Base-by-base conservation (phyloP, 2,113 vertebrate species). In the Eupsittula cactorum region DNA sequence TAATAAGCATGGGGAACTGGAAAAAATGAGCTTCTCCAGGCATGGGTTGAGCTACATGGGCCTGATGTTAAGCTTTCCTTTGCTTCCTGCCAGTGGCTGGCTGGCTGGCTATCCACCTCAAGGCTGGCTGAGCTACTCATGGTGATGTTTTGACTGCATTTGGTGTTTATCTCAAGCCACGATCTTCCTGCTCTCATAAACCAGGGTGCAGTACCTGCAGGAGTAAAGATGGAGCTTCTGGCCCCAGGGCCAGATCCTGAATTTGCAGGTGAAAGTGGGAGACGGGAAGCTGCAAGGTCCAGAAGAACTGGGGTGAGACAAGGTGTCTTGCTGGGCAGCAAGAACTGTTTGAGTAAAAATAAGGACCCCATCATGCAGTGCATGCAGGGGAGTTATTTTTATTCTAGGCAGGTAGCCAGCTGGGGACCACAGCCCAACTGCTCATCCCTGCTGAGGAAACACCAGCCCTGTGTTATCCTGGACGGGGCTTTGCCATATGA, bases 181-280 rank as follows among this genome's bases (percentile, higher is more conserved):
- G 46, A 41, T 31, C 39, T 31, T 52, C 31, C 52, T 41, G 16
- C 31, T 60, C 21, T 63, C 35, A 39, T 18, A 29, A 46, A 27
- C 31, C 27, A 46, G 49, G 2, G 2, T 47, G 25, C 44, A 33
- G 12, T 46, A 35, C 23, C 44, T 64, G 76, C 1, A 7, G 82
- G n/a, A 90, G 39, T 16, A 52, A 63, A 63, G 19, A 44, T 28
- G 21, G 24, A 68, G 44, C 21, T 82, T 50, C 28, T 24, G 5
- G 57, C 12, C n/a, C 39, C 5, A 19, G 24, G 16, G 28, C 47
- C 76, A 88, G 88, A 94, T 37, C n/a, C 63, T 80, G 80, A 69
- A 86, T 90, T 91, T 82, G 31, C 55, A 62, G 20, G 63, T 46
- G 46, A 53, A 95, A 84, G 92, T 63, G 28, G 37, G 92, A 95